Base-by-base conservation (phyloP, 2,888 invertebrate species). In the Epiblema foenella region DNA sequence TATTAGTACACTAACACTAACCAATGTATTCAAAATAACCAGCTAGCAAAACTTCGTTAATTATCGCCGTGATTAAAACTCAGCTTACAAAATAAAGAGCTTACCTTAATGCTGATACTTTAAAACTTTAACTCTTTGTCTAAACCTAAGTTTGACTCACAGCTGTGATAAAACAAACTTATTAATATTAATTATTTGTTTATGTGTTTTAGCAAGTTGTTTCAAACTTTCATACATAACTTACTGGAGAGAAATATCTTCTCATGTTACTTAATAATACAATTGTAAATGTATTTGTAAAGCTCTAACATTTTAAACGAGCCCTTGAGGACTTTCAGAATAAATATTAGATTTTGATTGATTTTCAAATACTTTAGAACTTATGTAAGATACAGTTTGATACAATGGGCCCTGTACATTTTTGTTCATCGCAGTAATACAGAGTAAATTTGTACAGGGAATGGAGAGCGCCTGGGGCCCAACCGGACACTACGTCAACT, bases 401-500 rank as follows among this genome's bases (percentile, higher is more conserved):
- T 39, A 64, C 54, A 54, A 54, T 8, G 33, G 24, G 20, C 54
- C 39, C 52, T 4, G 15, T 10, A 10, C 8, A 20, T 54, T 5
- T 24, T 52, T n/a, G 9, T 24, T 15, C n/a, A 9, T 20, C 15
- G 9, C 39, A 54, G 66, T 58, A 70, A 73, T 64, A 29, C 71
- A 74, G 37, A n/a, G 20, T 10, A 20, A 20, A 24, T 60, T 80
- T 62, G 73, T 79, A 73, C 83, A 93, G 90, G 85, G 84, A 51
- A 89, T 93, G 86, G 93, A 94, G 76, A 91, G 91, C 76, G 93
- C 93, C 7, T 94, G 93, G 93, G 93, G 93, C 46, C 90, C 92
- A 0, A 86, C 90, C 56, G 93, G 93, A 3, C 97, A 97, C 85
- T 97, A 97, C 86, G 97, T 97, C 76, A 97, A 97, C 88, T 97